Evolutionary conservation across 53 echinoderm and acorn worm species (phyloP).

Genomic region (Crossaster papposus): DNA sequence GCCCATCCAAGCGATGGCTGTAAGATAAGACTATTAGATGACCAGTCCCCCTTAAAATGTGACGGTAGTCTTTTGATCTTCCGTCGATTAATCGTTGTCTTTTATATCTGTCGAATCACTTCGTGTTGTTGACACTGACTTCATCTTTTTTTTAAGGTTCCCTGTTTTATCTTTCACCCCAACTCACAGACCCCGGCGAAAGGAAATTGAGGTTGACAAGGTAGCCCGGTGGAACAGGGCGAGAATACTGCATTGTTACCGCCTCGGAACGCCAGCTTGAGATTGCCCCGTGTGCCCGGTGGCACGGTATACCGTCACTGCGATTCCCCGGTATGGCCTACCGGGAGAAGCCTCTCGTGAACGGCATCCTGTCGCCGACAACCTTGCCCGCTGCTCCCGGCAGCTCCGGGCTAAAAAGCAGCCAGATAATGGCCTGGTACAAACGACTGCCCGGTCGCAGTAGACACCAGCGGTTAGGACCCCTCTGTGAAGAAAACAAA

Average conservation of each 20-base stretch:
- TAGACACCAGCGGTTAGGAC: slow-evolving; percentile 23
- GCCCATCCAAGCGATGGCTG: neutral
- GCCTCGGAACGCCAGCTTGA: slow-evolving; percentile 27
- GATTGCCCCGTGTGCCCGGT: slow-evolving; percentile 42
- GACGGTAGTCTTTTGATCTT: slow-evolving; percentile 1
- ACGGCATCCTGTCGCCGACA: slow-evolving; percentile 7
- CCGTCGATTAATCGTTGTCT: slow-evolving; percentile 1
- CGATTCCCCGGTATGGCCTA: slow-evolving; percentile 40
- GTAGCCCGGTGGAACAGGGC: slow-evolving; percentile 32
- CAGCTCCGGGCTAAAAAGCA: neutral
- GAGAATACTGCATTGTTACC: slow-evolving; percentile 45
- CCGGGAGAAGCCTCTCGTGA: slow-evolving; percentile 26
- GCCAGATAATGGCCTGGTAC: slow-evolving; percentile 33
- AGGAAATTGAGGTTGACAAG: slow-evolving; percentile 45
- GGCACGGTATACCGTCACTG: slow-evolving; percentile 7
- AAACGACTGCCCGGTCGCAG: neutral
- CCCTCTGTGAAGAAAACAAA: slow-evolving; percentile 2
- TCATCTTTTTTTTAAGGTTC: neutral
- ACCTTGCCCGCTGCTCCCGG: neutral
- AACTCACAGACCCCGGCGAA: neutral
- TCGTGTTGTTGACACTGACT: slow-evolving; percentile 8
- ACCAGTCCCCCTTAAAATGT: slow-evolving; percentile 15
- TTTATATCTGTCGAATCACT: neutral
- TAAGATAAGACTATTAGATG: neutral
- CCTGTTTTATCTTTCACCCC: neutral